Evolutionary conservation across 2,888 invertebrate species (phyloP).

Genomic region (Portevinia maculata): DNA sequence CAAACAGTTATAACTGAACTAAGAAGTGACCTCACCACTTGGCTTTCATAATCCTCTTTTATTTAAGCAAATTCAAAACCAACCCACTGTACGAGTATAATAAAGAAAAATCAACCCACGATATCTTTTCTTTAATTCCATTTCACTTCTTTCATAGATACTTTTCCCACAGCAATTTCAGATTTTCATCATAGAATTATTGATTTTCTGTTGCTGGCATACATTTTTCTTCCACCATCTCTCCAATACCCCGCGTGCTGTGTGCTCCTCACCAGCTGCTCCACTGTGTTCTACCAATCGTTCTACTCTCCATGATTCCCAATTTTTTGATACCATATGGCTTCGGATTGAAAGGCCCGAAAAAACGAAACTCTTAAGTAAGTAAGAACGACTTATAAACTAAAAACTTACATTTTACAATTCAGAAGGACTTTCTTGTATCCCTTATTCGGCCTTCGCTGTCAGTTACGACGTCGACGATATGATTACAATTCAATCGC

Average conservation of each 20-base stretch:
- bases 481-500: conserved; percentile 49
- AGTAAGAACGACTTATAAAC: conserved; percentile 14
- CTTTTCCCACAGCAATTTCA: conserved; percentile 50
- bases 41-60: not conserved
- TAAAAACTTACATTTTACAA: conserved; percentile 60
- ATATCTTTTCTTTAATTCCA: conserved; percentile 1
- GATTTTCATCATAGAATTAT: conserved; percentile 71
- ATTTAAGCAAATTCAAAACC: not conserved
- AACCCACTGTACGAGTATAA: conserved; percentile 47
- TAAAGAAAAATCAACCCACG: conserved; percentile 8
- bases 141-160: conserved; percentile 14
- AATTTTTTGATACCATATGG: conserved; percentile 4
- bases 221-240: conserved; percentile 44
- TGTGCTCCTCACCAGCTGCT: conserved; percentile 52
- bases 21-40: too few species aligned
- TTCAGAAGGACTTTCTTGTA: conserved; percentile 39
- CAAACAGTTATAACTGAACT: too few species aligned
- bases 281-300: conserved; percentile 16
- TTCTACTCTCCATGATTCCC: too few species aligned
- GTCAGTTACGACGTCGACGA: conserved; percentile 52
- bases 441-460: conserved; percentile 38
- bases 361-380: not conserved
- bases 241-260: not conserved
- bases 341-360: not conserved
- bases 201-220: conserved; percentile 70